Evolutionary conservation across 2,797 vertebrate species (phyloP).

Genomic region (Hyperoplus lanceolatus): DNA sequence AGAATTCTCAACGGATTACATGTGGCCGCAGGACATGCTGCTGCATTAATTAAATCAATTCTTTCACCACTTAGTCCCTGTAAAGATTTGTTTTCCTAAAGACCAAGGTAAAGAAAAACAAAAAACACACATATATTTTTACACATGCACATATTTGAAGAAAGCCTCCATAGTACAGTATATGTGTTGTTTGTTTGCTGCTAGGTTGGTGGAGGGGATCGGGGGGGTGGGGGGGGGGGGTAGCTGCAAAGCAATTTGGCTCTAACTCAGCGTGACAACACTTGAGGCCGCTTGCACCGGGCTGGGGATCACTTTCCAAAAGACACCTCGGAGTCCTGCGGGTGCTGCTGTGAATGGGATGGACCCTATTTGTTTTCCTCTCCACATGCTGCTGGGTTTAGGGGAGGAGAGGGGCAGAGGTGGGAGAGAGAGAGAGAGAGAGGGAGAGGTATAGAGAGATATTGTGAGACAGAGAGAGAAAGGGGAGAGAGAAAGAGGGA

Average conservation of each 20-base stretch:
- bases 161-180: constrained; percentile 14
- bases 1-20: constrained; percentile 86
- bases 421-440: constrained; percentile 27
- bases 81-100: constrained; percentile 74
- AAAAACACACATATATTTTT: constrained; percentile 13
- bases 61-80: constrained; percentile 68
- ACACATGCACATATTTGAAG: constrained; percentile 23
- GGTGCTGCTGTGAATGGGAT: constrained; percentile 70
- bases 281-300: constrained; percentile 74
- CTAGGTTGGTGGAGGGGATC: constrained; percentile 35
- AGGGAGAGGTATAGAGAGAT: constrained; percentile 33
- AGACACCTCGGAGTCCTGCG: constrained; percentile 71
- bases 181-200: constrained; percentile 37
- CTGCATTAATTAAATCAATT: constrained; percentile 87
- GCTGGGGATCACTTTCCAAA: constrained; percentile 75
- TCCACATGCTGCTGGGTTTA: constrained; percentile 78
- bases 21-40: constrained; percentile 84
- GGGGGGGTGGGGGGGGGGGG: constrained; percentile 37
- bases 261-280: constrained; percentile 80
- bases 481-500: constrained; percentile 43
- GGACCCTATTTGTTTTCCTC: constrained; percentile 77
- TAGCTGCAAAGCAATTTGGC: constrained; percentile 78
- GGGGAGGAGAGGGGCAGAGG: constrained; percentile 44
- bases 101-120: constrained; percentile 49
- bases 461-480: constrained; percentile 23